Conservation (phyloP, 1,140 invertebrate species). For the Armadillidium nasatum region DNA sequence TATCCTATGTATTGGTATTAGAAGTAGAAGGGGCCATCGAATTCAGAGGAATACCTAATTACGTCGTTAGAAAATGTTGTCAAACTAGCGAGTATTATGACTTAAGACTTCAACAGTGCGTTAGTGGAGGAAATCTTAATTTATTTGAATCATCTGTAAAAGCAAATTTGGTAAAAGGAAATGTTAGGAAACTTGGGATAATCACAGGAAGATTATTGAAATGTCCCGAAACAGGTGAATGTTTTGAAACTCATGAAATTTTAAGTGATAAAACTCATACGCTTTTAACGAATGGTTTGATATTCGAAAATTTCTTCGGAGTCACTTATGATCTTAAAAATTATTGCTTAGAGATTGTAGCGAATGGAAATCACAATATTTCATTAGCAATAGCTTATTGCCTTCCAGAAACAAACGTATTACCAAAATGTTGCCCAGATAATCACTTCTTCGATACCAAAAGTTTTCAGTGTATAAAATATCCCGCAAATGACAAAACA, state of each 20-base stretch:
- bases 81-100: neutral
- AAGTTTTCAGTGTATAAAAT: neutral
- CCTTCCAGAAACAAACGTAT: neutral
- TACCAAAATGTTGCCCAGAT: neutral
- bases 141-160: neutral
- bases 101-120: neutral
- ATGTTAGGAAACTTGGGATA: neutral
- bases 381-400: neutral
- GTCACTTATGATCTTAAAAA: neutral
- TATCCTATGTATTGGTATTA: no score
- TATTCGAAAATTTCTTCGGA: neutral
- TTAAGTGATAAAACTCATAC: neutral
- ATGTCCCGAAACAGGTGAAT: neutral
- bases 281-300: neutral
- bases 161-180: neutral
- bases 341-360: neutral
- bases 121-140: neutral
- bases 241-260: neutral
- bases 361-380: neutral
- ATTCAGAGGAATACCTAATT: neutral
- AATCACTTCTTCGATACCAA: conserved; percentile 1
- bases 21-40: no score
- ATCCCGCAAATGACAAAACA: neutral
- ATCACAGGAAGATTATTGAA: neutral
- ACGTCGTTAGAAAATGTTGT: neutral